Evolutionary conservation across 2,797 vertebrate species (phyloP).

Genomic region (Oryzias dopingdopingensis): DNA sequence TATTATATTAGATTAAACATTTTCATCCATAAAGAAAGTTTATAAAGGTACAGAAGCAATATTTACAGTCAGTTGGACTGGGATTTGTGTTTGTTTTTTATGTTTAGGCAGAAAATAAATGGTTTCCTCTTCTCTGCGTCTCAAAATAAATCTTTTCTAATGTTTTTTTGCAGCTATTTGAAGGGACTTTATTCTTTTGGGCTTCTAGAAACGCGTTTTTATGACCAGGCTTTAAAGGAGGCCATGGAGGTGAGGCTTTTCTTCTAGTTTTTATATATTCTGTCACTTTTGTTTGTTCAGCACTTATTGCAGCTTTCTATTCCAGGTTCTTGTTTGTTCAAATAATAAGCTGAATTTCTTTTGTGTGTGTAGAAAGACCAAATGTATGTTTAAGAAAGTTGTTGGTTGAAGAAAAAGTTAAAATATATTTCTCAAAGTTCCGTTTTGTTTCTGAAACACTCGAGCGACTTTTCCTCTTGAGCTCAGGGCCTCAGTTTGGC

Average conservation of each 20-base stretch:
- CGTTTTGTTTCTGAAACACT: background rate
- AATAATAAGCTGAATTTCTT: too few relatives aligned
- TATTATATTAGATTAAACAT: too few relatives aligned
- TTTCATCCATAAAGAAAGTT: too few relatives aligned
- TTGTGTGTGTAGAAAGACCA: too few relatives aligned
- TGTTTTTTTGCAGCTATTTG: constrained; percentile 79
- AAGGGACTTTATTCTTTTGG: constrained; percentile 94
- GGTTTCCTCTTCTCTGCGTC: background rate
- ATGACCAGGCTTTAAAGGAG: constrained; percentile 86
- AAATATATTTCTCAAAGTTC: background rate
- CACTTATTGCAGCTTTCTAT: background rate
- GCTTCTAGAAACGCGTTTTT: constrained; percentile 87
- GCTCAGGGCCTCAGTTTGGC: constrained; percentile 82
- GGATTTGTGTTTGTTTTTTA: constrained; percentile 1
- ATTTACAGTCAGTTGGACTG: background rate
- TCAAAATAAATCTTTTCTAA: background rate
- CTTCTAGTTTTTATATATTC: background rate
- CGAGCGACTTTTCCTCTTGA: background rate
- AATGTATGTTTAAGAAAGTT: too few relatives aligned
- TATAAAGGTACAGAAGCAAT: background rate
- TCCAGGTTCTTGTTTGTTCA: too few relatives aligned
- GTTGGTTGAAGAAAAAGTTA: too few relatives aligned
- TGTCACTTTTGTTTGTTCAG: background rate
- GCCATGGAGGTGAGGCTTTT: constrained; percentile 86
- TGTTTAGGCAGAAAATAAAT: background rate